Conservation (phyloP, 2,888 invertebrate species). For the Girardia tigrina region DNA sequence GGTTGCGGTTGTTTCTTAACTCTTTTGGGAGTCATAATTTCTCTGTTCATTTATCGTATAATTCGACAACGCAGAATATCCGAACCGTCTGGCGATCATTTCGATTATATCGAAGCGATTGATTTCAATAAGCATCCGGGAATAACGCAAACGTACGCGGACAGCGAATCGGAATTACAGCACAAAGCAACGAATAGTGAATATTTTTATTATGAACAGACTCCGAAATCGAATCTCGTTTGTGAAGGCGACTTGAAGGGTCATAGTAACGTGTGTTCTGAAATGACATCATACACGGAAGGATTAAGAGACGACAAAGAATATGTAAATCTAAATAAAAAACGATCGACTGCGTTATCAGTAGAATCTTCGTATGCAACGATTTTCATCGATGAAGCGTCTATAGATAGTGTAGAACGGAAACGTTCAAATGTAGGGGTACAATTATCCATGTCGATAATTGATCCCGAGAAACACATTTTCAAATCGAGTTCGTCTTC, state of each 20-base stretch:
- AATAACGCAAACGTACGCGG: not conserved
- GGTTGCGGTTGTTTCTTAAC: not conserved
- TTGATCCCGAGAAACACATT: not conserved
- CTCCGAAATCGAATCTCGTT: not conserved
- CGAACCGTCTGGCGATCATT: not conserved
- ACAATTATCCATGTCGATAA: not conserved
- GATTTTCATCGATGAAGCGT: not conserved
- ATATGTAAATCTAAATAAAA: too few relatives aligned
- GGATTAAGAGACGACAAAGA: not conserved
- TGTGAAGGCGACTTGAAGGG: not conserved
- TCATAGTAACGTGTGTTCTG: not conserved
- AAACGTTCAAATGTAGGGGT: not conserved
- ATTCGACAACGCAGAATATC: not conserved
- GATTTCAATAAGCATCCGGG: not conserved
- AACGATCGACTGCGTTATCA: not conserved
- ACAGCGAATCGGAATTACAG: not conserved
- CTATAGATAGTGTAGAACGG: conserved; percentile 2
- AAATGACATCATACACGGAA: too few relatives aligned
- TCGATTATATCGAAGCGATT: not conserved
- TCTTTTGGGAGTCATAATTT: not conserved
- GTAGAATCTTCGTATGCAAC: not conserved
- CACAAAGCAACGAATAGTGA: not conserved
- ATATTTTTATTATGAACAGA: not conserved
- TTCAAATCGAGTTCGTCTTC: conserved; percentile 4
- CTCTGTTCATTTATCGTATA: not conserved